Evolutionary conservation across 2,113 vertebrate species (phyloP).

Genomic region (Lampris megalopsis): DNA sequence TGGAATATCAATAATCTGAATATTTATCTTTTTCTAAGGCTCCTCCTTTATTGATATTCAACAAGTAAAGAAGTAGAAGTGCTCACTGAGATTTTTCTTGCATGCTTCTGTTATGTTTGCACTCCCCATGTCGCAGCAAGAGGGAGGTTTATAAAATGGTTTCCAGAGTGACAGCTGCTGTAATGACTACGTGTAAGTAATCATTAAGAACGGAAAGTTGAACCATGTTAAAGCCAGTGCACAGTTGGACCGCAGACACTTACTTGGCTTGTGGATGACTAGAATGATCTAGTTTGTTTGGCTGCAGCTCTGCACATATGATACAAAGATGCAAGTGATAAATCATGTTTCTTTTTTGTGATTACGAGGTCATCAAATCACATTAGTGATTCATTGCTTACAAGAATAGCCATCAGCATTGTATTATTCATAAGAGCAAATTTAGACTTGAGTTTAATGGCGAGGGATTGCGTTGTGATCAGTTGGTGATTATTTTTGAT

Average conservation of each 20-base stretch:
- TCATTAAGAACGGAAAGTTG: conserved; percentile 29
- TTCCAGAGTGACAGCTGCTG: conserved; percentile 29
- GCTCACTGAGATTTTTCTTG: not conserved
- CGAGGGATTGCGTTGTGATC: not conserved
- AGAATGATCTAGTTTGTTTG: conserved; percentile 20
- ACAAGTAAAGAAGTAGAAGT: not conserved
- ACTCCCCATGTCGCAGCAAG: not conserved
- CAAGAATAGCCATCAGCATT: conserved; percentile 9
- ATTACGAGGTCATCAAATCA: conserved; percentile 7
- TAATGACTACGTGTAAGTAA: conserved; percentile 30
- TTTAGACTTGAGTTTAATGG: no score
- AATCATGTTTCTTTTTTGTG: conserved; percentile 2
- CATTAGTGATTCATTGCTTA: conserved; percentile 37
- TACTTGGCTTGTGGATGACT: not conserved
- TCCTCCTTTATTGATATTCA: conserved; percentile 18
- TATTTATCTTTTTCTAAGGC: not conserved
- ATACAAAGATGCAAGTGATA: conserved; percentile 7
- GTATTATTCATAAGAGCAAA: not conserved
- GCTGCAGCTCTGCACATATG: conserved; percentile 14
- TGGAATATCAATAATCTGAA: not conserved
- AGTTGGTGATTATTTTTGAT: conserved; percentile 39
- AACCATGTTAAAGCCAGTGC: conserved; percentile 14
- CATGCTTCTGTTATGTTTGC: not conserved
- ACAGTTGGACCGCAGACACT: not conserved
- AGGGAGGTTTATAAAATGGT: not conserved